phyloP scores from a whole-genome alignment of 2,113 vertebrate species.

The Notarius quadriscutis region DNA sequence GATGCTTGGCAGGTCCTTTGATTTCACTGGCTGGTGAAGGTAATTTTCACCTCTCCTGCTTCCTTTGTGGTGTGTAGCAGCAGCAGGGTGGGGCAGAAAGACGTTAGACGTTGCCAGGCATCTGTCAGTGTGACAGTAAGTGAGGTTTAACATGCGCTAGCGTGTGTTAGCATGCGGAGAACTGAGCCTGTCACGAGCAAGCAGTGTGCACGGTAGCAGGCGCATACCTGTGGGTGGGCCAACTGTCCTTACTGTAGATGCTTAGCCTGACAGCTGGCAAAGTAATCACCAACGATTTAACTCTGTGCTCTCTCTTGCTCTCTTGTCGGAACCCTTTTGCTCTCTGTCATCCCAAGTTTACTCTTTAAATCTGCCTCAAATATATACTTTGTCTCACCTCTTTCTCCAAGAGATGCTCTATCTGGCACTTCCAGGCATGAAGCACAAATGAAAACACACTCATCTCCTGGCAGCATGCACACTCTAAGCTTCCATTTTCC shows the following conservation, averaged over 20 bases:
- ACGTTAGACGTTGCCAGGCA: conserved; percentile 53
- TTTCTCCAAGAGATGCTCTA: conserved; percentile 58
- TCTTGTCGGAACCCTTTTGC: conserved; percentile 60
- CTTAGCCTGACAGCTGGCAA: conserved; percentile 62
- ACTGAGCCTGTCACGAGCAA: conserved; percentile 64
- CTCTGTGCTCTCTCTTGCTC: conserved; percentile 43
- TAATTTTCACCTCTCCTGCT: conserved; percentile 63
- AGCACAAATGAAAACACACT: not conserved
- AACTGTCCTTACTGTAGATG: conserved; percentile 70
- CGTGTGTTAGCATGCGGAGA: conserved; percentile 63
- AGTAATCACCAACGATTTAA: conserved; percentile 56
- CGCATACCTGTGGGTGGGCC: conserved; percentile 72
- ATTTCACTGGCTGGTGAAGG: conserved; percentile 59
- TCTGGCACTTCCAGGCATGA: conserved; percentile 47
- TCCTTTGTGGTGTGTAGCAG: conserved; percentile 52
- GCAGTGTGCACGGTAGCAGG: conserved; percentile 57
- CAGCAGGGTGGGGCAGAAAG: conserved; percentile 53
- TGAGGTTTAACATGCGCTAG: conserved; percentile 50
- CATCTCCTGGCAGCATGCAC: conserved; percentile 39
- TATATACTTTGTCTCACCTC: conserved; percentile 56
- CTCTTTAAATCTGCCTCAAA: conserved; percentile 67
- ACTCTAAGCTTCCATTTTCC: conserved; percentile 63
- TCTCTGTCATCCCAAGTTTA: conserved; percentile 70
- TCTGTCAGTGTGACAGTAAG: conserved; percentile 59
- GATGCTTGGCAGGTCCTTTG: conserved; percentile 51